Evolutionary conservation across 2,113 vertebrate genomes (phyloP), one percentile per base, ranked within the genome.

Genomic region (Zapornia atra): DNA sequence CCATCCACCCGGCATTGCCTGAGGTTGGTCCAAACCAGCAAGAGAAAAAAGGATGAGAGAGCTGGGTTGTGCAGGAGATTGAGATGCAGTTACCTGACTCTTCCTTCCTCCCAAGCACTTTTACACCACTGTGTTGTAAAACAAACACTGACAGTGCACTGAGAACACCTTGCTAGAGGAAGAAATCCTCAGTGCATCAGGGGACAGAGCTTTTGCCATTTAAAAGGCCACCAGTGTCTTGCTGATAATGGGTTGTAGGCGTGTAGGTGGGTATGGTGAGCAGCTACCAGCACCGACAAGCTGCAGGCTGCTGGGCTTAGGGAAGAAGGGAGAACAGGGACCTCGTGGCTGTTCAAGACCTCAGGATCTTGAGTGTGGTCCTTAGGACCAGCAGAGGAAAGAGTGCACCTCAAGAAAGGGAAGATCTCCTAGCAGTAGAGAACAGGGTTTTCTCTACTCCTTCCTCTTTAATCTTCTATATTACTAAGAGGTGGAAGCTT

Each of bases 1-100:
- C 44, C 15, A 28, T 70, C 54, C 6, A 63, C 29, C 15, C 7
- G 1, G 15, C 33, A 34, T 75, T 0, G 0, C 56, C 20, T 0
- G 0, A 63, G 44, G 8, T 38, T 4, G 2, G n/a, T 88, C 69
- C 46, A 59, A 57, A 59, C 28, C 0, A 1, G 31, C 38, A 68
- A 64, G 14, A 71, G 38, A 6, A 63, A 81, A 68, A 70, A 33
- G 6, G 13, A 54, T 8, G 1, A 4, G 46, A 88, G 66, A 51
- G 59, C 50, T 77, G 50, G 6, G 14, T 64, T 38, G 34, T 46
- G 14, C 36, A 25, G 53, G 54, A 63, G 36, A 33, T 78, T 31
- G 33, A 71, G 16, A 20, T 82, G 56, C 60, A 34, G 11, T 82
- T 92, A 78, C 33, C 25, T 50, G 29, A 51, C 22, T 69, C 36